Evolutionary conservation across 2,113 vertebrate species (phyloP).

Genomic region (Calyptommatus sinebrachiatus): DNA sequence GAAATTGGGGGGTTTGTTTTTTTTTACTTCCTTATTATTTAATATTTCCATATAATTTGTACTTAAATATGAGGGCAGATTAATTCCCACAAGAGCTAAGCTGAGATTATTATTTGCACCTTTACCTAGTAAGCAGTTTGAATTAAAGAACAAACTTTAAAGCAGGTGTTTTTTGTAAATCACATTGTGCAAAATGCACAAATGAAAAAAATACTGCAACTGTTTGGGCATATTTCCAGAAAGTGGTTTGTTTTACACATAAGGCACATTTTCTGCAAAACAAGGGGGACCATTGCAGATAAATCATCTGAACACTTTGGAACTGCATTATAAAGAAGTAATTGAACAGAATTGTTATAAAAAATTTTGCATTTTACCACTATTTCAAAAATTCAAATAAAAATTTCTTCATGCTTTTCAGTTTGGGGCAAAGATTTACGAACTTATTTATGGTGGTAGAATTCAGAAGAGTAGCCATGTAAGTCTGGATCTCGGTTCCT

Average conservation of each 20-base stretch:
- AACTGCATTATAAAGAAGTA: neutral
- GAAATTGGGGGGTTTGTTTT: neutral
- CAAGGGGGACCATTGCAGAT: neutral
- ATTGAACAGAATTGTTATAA: neutral
- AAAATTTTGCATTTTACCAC: too few species aligned
- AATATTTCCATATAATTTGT: neutral
- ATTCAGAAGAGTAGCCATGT: too few species aligned
- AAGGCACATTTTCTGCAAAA: conserved; percentile 23
- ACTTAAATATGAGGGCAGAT: neutral
- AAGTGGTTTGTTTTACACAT: neutral
- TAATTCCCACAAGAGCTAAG: neutral
- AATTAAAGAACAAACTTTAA: accelerated
- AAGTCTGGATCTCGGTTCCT: too few species aligned
- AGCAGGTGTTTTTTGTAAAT: too few species aligned
- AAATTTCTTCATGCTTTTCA: neutral
- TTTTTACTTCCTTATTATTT: neutral
- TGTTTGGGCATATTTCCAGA: conserved; percentile 3
- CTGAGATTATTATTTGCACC: neutral
- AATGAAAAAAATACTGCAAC: neutral
- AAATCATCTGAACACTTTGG: neutral
- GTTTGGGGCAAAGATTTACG: neutral
- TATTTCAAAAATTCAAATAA: neutral
- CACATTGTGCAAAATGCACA: neutral
- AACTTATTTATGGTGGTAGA: too few species aligned
- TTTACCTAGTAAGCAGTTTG: neutral